These are phyloP conservation scores for Temnothorax unifasciatus DNA, from an alignment of 2,888 invertebrate species.

Conservation along the genomic window DNA sequence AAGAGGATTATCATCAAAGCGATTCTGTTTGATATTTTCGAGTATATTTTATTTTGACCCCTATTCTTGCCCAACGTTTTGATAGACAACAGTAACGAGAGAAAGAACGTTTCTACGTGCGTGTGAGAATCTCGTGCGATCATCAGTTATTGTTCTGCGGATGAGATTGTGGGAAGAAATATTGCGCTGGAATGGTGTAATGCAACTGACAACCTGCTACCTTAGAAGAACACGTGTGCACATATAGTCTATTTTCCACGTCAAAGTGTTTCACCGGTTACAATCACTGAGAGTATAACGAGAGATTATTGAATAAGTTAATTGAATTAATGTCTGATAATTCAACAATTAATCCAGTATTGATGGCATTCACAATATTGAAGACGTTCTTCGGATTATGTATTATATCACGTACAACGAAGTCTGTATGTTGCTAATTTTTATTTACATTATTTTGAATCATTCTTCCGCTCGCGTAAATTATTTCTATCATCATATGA, in stretches of 20 bases:
- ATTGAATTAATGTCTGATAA: slow-evolving; percentile 24
- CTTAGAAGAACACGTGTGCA: slow-evolving; percentile 39
- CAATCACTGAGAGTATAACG: slow-evolving; percentile 6
- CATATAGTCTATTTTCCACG: slow-evolving; percentile 35
- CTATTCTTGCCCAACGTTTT: slow-evolving; percentile 16
- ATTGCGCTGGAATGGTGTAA: slow-evolving; percentile 42
- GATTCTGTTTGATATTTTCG: not conserved
- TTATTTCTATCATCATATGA: slow-evolving; percentile 9
- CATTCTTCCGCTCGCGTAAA: not conserved
- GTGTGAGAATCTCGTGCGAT: slow-evolving; percentile 60
- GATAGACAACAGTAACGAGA: slow-evolving; percentile 9
- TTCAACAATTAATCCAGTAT: slow-evolving; percentile 9
- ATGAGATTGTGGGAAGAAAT: slow-evolving; percentile 53
- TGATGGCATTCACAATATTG: not conserved
- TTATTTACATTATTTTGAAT: not conserved
- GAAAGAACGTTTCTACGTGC: slow-evolving; percentile 30
- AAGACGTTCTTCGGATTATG: not conserved
- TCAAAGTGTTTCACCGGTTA: not conserved
- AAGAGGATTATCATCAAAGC: not conserved
- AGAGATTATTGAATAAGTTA: slow-evolving; percentile 22
- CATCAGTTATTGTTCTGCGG: slow-evolving; percentile 55
- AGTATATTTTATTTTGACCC: slow-evolving; percentile 16
- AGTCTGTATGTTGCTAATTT: not conserved
- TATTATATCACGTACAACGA: not conserved
- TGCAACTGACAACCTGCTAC: slow-evolving; percentile 55